Conservation (phyloP, 2,888 invertebrate species). For the Pyrochroa serraticornis region DNA sequence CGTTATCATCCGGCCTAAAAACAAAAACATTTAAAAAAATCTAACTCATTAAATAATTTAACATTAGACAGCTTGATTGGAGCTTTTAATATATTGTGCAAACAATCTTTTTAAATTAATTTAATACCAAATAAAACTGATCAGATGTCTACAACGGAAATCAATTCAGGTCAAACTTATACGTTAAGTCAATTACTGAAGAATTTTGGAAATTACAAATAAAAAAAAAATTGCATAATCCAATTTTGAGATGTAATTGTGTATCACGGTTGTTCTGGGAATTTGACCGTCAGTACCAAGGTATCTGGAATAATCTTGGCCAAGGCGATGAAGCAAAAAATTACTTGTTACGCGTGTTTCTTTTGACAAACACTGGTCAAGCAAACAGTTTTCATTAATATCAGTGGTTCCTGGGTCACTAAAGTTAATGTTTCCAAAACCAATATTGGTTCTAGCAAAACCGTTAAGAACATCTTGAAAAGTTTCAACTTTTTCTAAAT, state of each 20-base stretch:
- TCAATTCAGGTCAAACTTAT: too few species aligned
- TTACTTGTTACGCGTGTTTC: background rate
- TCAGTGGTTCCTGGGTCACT: background rate
- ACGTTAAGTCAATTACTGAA: background rate
- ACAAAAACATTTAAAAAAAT: too few species aligned
- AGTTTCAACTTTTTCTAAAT: background rate
- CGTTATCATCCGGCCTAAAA: too few species aligned
- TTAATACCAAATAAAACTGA: too few species aligned
- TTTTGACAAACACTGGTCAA: conserved; percentile 1
- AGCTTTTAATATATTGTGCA: too few species aligned
- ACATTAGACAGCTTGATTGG: too few species aligned
- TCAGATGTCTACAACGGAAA: too few species aligned
- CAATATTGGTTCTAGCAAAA: background rate
- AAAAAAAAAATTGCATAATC: background rate
- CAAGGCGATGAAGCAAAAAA: conserved; percentile 15
- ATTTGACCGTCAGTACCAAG: conserved; percentile 28
- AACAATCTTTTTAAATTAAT: too few species aligned
- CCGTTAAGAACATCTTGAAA: background rate
- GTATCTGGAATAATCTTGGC: conserved; percentile 23
- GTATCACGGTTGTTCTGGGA: conserved; percentile 15
- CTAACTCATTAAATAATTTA: too few species aligned
- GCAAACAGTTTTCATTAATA: conserved; percentile 4
- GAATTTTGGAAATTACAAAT: background rate
- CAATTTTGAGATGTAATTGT: conserved; percentile 3
- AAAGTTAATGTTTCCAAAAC: background rate